Base-by-base conservation (phyloP, 2,888 invertebrate genomes). In the Heliconius cydno region DNA sequence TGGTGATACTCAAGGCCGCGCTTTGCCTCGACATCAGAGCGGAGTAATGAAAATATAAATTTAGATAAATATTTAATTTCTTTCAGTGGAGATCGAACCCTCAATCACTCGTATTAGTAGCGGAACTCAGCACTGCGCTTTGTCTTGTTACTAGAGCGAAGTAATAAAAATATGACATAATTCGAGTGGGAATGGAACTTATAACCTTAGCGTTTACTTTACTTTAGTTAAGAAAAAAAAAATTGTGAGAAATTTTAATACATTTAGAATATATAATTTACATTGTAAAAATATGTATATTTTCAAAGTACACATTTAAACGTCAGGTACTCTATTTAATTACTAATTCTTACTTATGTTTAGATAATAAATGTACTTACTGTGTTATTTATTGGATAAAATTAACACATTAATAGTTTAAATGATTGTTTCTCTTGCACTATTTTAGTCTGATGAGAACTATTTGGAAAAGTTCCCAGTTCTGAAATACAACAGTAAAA, bases 401-500 rank as follows among this genome's bases (percentile, higher is more conserved):
- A 82, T 80, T 78, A 79, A 82, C 82, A 79, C 72, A 73, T 76
- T 80, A 82, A 83, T 83, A 81, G 78, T 74, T 83, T 84, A 83
- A 83, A 83, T 85, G 81, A 80, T 80, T 71, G 81, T 79, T 79
- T 66, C 79, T 79, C 77, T 46, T 78, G 65, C 28, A 73, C 81
- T 84, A 81, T 81, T 84, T 83, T 82, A 81, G 80, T 83, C 81
- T 83, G 83, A 77, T 83, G 82, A 83, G 80, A 82, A 82, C 79
- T 76, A 85, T 84, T 82, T 83, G 83, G 83, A 84, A 70, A 79
- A 71, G 82, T 83, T 84, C 84, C 84, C 84, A 84, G 79, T 81
- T 82, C 80, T 76, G 83, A 82, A 84, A 84, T 83, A 83, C 82
- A n/a, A 72, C n/a, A 22, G 46, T 41, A 38, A 66, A 72, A 71